Evolutionary conservation across 2,113 vertebrate genomes (phyloP), one percentile per base, ranked within the genome.

Genomic region (Electrona antarctica): DNA sequence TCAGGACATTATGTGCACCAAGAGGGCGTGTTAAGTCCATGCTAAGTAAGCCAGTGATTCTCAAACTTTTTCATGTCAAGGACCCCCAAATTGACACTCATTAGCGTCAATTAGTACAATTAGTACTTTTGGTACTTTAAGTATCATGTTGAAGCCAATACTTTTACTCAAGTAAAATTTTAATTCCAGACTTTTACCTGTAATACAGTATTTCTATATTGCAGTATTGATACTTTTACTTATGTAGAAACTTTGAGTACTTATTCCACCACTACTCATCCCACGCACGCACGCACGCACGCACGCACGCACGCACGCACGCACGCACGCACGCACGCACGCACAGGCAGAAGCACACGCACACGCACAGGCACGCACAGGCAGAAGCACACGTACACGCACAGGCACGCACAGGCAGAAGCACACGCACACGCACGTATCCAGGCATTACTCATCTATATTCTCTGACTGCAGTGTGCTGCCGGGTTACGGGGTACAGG

Each of bases 1-100:
- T 73, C 64, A 69, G 79, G 75, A 79, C 74, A 6, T 21, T 21
- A 65, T 60, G 8, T 7, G 45, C 69, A 74, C 33, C 49, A 73
- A 76, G 46, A 61, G 79, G 28, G 67, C 7, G 48, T 65, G 75
- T 71, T 49, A 77, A 67, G 71, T 15, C 64, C 8, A 60, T 5
- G 1, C 8, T 72, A 49, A 21, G 60, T 3, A 14, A 55, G 10
- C 9, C 9, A 21, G 21, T 21, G 21, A 2, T 21, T 21, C 21
- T 21, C 21, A 21, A 21, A 21, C 21, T 1, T 21, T 21, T 21
- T 21, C 21, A 21, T 21, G 21, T 21, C 21, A 21, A 21, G 21
- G 21, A 21, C 21, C 21, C 21, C 21, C 21, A 21, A 21, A 21
- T 21, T 21, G 21, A 21, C 21, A 21, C 21, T 21, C 21, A 21